Percentiles rank a stretch among this genome's conserved stretches.
phyloP scores from a whole-genome alignment of 1,140 invertebrate genomes.

The Pteromalus puparum region DNA sequence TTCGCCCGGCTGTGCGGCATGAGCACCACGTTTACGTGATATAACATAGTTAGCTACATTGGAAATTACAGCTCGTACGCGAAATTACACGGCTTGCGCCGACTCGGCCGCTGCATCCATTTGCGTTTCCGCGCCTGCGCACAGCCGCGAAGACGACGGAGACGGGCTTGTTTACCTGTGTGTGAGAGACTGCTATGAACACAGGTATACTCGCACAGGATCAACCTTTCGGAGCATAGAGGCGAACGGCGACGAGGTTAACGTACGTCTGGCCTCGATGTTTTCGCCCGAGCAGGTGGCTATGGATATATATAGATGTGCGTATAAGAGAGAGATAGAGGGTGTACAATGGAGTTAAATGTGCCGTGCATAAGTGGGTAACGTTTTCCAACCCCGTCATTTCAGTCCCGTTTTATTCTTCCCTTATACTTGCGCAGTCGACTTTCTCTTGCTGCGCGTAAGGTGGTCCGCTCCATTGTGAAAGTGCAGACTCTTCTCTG shows the following conservation, averaged over 20 bases:
- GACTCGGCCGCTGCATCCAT: slow-evolving; percentile 46
- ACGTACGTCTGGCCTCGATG: slow-evolving; percentile 5
- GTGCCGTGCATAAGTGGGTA: slow-evolving; percentile 63
- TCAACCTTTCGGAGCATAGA: too few relatives aligned
- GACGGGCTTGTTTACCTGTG: not conserved
- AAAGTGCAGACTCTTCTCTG: not conserved
- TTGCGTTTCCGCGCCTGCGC: slow-evolving; percentile 53
- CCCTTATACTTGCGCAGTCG: slow-evolving; percentile 36
- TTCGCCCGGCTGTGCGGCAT: slow-evolving; percentile 50
- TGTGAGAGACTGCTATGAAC: not conserved
- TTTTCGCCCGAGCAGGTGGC: not conserved
- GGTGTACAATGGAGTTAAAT: slow-evolving; percentile 58
- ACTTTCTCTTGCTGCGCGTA: not conserved
- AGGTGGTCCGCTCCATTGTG: not conserved
- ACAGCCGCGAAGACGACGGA: not conserved
- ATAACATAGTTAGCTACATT: slow-evolving; percentile 64
- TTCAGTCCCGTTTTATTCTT: slow-evolving; percentile 38
- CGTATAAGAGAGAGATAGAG: slow-evolving; percentile 41
- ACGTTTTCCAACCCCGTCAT: slow-evolving; percentile 55
- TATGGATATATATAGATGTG: slow-evolving; percentile 4
- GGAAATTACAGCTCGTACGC: slow-evolving; percentile 63
- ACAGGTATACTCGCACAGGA: not conserved
- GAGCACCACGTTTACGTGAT: slow-evolving; percentile 53
- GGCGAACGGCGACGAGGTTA: not conserved
- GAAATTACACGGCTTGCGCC: slow-evolving; percentile 60